phyloP scores from a whole-genome alignment of 2,113 vertebrate genomes.

The Cervus canadensis region DNA sequence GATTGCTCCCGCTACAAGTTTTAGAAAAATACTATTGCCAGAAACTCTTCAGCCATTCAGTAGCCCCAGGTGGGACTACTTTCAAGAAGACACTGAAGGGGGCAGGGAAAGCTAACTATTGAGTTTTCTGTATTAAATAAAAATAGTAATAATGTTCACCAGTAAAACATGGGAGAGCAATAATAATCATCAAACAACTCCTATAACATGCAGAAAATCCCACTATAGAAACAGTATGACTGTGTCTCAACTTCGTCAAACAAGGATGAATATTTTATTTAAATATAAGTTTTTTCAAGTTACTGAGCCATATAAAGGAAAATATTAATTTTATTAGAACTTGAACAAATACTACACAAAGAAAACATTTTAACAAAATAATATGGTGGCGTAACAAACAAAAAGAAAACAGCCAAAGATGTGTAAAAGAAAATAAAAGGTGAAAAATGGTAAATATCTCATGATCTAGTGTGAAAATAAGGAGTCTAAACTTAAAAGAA shows the following conservation, averaged over 20 bases:
- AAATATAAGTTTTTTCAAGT: conserved; percentile 34
- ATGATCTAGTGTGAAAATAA: conserved; percentile 41
- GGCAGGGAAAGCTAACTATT: not conserved
- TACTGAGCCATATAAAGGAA: conserved; percentile 73
- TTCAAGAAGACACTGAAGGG: not conserved
- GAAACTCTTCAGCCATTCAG: not conserved
- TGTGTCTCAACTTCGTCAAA: conserved; percentile 9
- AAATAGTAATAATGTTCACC: not conserved
- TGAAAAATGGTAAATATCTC: conserved; percentile 33
- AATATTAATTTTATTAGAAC: conserved; percentile 82
- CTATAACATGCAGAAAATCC: conserved; percentile 11
- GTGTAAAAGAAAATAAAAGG: conserved; percentile 70
- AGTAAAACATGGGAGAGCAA: not conserved
- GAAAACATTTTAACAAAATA: conserved; percentile 78
- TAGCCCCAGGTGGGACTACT: not conserved
- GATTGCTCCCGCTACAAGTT: not conserved
- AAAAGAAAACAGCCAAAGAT: conserved; percentile 74
- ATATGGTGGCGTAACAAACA: conserved; percentile 75
- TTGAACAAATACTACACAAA: conserved; percentile 81
- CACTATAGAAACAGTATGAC: conserved; percentile 9
- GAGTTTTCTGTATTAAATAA: not conserved
- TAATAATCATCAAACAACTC: not conserved
- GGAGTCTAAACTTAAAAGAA: conserved; percentile 30
- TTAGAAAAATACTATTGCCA: conserved; percentile 3
- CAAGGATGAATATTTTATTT: conserved; percentile 52